phyloP scores from a whole-genome alignment of 2,113 vertebrate species.

The Ascaphus truei region DNA sequence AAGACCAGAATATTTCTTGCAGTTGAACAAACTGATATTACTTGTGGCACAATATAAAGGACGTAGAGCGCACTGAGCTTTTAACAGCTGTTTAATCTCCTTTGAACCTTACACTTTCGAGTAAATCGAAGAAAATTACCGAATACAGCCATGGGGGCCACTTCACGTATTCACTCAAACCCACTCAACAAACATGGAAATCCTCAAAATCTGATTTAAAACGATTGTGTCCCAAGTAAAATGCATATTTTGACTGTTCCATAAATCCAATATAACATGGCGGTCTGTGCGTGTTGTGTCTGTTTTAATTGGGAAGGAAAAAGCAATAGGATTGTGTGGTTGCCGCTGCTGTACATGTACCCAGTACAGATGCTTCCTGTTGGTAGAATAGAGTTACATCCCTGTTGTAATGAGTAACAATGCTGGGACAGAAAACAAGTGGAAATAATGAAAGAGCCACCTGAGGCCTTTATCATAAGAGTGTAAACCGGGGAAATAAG shows the following conservation, averaged over 20 bases:
- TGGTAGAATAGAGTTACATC: neutral
- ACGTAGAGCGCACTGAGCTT: neutral
- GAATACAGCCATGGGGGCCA: no score
- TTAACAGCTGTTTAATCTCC: slow-evolving; percentile 15
- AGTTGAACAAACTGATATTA: neutral
- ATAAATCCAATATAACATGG: no score
- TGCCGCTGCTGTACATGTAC: no score
- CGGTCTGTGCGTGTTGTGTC: no score
- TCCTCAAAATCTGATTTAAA: no score
- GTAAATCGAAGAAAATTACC: no score
- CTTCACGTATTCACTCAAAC: no score
- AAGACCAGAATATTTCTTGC: neutral
- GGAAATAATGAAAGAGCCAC: neutral
- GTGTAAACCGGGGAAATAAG: neutral
- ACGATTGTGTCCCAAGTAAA: no score
- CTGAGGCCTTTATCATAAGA: neutral
- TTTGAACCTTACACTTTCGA: neutral
- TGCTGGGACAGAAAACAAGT: neutral
- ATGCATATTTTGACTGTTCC: no score
- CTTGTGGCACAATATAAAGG: neutral
- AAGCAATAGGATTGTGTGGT: no score
- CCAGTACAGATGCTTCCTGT: neutral
- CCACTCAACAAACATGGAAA: no score
- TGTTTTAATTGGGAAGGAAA: no score
- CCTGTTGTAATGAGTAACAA: neutral